A percentile compares a stretch with the other conserved stretches of the same genome.
phyloP scores from a whole-genome alignment of 2,888 invertebrate genomes.

The Diaphora mendica region DNA sequence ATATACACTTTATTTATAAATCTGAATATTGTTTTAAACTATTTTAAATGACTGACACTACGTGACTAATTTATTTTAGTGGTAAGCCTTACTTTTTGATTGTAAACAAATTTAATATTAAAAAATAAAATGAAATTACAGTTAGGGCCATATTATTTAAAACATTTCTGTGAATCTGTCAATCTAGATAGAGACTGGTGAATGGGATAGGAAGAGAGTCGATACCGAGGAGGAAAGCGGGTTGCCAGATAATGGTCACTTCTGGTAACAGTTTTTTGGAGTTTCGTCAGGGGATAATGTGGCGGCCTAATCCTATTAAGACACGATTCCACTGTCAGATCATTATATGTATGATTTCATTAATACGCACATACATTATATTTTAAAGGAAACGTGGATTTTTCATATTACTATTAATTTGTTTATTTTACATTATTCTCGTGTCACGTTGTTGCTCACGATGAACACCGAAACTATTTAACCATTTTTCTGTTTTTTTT shows the following conservation, averaged over 20 bases:
- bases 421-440: too few species aligned
- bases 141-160: background rate
- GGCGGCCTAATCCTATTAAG: too few species aligned
- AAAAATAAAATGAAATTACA: background rate
- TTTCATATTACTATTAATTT: too few species aligned
- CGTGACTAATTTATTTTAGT: conserved; percentile 20
- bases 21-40: conserved; percentile 23
- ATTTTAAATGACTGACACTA: conserved; percentile 21
- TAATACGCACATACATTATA: too few species aligned
- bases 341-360: too few species aligned
- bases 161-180: background rate
- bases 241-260: background rate
- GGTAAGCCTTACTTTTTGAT: background rate
- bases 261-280: background rate
- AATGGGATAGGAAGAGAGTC: background rate
- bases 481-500: too few species aligned
- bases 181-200: background rate
- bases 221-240: background rate
- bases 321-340: too few species aligned
- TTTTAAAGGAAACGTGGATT: too few species aligned
- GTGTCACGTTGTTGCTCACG: too few species aligned
- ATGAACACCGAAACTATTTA: too few species aligned
- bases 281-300: too few species aligned
- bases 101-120: too few species aligned
- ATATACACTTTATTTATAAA: conserved; percentile 35